phyloP scores from a whole-genome alignment of 2,797 vertebrate species.

The Heteromormyrus szaboi region DNA sequence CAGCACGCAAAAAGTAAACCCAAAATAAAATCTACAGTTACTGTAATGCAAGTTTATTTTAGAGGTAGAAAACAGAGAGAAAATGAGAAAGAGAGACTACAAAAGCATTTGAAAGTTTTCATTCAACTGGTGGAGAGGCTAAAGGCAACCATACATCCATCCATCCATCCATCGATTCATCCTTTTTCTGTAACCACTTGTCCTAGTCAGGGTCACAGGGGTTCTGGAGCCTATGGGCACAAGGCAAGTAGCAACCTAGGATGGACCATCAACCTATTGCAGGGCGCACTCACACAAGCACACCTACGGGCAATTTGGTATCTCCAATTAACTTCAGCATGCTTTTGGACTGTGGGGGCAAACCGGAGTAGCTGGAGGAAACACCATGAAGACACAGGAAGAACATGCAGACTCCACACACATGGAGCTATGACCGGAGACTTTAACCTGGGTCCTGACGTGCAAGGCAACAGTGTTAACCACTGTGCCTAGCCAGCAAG shows the following conservation, averaged over 20 bases:
- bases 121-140: not conserved
- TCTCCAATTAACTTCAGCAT: not conserved
- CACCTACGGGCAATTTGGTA: not conserved
- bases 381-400: not conserved
- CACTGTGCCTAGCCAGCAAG: not conserved
- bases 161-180: not conserved
- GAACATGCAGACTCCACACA: not conserved
- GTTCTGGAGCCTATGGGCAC: not conserved
- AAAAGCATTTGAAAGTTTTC: not conserved
- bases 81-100: not conserved
- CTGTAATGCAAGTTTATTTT: too few species aligned
- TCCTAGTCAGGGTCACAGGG: not conserved
- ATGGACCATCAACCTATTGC: not conserved
- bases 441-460: not conserved
- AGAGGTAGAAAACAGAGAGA: not conserved
- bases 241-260: not conserved
- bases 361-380: not conserved
- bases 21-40: too few species aligned
- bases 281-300: not conserved
- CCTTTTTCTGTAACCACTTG: not conserved
- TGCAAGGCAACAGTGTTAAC: not conserved
- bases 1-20: too few species aligned
- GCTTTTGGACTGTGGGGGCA: not conserved
- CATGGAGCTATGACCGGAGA: not conserved
- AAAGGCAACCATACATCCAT: not conserved